Evolutionary conservation across 2,888 invertebrate genomes (phyloP).

Genomic region (Crossocerus cetratus): DNA sequence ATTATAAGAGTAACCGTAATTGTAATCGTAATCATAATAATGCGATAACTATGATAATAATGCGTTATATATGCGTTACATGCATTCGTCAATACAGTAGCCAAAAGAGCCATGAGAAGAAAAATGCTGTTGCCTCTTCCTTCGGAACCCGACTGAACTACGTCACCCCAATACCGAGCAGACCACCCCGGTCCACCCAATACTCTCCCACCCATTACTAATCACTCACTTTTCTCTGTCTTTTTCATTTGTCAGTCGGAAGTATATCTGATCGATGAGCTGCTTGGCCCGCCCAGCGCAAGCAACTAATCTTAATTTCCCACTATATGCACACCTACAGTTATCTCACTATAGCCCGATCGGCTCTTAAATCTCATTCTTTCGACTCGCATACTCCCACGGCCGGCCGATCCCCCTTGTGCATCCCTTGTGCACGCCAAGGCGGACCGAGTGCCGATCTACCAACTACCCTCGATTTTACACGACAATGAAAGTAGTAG

Average conservation of each 20-base stretch:
- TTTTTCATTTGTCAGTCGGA: constrained; percentile 42
- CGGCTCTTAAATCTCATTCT: constrained; percentile 17
- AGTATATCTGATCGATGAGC: constrained; percentile 2
- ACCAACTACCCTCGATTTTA: constrained; percentile 28
- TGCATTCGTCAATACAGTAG: constrained; percentile 26
- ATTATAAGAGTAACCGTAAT: constrained; percentile 30
- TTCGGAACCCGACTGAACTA: constrained; percentile 15
- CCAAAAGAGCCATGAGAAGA: constrained; percentile 22
- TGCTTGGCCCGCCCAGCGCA: constrained; percentile 12
- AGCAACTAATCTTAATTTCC: not conserved
- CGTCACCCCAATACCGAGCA: constrained; percentile 9
- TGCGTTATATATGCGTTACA: constrained; percentile 34
- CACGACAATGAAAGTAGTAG: constrained; percentile 48
- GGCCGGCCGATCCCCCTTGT: not conserved
- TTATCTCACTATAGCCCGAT: constrained; percentile 27
- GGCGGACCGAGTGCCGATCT: constrained; percentile 13
- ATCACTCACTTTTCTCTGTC: constrained; percentile 19
- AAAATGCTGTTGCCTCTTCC: constrained; percentile 4
- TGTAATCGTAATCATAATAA: constrained; percentile 56
- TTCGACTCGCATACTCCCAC: constrained; percentile 3
- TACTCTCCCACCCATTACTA: not conserved
- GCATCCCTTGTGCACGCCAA: not conserved
- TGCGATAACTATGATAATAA: constrained; percentile 64
- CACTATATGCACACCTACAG: not conserved
- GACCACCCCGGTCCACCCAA: not conserved